These are phyloP conservation scores for Dendrocincla tyrannina DNA, from an alignment of 2,797 vertebrate genomes.

Conservation along the genomic window DNA sequence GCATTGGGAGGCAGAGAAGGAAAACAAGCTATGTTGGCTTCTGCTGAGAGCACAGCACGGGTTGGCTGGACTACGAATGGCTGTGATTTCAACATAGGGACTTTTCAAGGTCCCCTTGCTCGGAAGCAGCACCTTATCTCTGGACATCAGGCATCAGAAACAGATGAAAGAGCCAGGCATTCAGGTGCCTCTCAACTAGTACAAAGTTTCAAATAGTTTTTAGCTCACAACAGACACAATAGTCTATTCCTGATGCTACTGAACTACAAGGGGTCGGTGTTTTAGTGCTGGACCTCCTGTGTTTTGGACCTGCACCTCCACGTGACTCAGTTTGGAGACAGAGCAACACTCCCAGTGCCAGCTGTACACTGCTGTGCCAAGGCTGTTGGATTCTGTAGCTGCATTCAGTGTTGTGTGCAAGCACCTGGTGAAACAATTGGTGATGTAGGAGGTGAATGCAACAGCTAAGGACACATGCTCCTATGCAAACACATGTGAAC, in stretches of 20 bases:
- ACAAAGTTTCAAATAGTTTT: neutral
- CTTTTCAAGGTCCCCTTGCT: neutral
- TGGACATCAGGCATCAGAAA: neutral
- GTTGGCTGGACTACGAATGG: neutral
- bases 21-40: neutral
- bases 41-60: neutral
- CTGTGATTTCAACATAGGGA: neutral
- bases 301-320: neutral
- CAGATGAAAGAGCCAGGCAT: neutral
- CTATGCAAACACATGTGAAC: rapidly evolving
- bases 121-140: neutral
- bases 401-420: rapidly evolving
- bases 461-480: rapidly evolving
- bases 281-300: neutral
- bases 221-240: neutral
- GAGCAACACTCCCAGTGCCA: neutral
- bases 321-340: neutral
- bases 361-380: neutral
- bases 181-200: neutral
- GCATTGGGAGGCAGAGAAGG: neutral
- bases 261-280: neutral
- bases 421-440: neutral
- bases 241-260: neutral
- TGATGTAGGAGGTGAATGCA: neutral
- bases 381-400: neutral